Percentiles rank a stretch among this genome's conserved stretches.
Conservation (phyloP, 1,140 invertebrate genomes). For the Drosophila triauraria region DNA sequence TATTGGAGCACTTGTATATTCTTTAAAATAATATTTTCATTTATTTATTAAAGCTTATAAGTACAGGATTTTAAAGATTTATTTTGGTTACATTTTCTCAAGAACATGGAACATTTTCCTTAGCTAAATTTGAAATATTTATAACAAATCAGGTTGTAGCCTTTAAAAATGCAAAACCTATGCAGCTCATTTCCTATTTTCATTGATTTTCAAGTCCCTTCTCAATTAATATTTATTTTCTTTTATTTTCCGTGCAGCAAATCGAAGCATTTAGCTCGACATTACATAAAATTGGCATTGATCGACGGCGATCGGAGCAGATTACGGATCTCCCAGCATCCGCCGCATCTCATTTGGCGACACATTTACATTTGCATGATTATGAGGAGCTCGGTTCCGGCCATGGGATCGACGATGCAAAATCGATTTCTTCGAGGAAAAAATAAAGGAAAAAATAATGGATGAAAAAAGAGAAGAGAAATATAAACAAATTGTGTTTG, state of each 20-base stretch:
- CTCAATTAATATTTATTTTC: background rate
- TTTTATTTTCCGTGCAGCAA: constrained; percentile 3
- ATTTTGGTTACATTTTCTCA: background rate
- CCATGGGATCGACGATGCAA: constrained; percentile 26
- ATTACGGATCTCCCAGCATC: constrained; percentile 43
- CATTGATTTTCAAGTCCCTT: background rate
- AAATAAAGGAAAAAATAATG: too few species aligned
- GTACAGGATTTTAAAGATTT: background rate
- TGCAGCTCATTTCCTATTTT: too few species aligned
- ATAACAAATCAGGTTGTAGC: background rate
- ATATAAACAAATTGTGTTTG: constrained; percentile 47
- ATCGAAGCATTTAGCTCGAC: constrained; percentile 26
- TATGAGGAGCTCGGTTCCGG: constrained; percentile 71
- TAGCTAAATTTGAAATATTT: background rate
- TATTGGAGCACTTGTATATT: background rate
- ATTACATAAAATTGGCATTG: constrained; percentile 52
- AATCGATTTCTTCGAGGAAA: constrained; percentile 14
- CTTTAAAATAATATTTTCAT: background rate
- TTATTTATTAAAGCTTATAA: background rate
- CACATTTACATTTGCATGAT: constrained; percentile 77
- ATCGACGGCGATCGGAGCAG: constrained; percentile 10
- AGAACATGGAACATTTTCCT: too few species aligned
- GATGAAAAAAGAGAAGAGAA: background rate
- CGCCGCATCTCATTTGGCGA: constrained; percentile 70
- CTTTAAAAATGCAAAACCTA: background rate